A percentile compares a stretch with the other conserved stretches of the same genome.
These are phyloP conservation scores for Argyrosomus regius DNA, from an alignment of 2,797 vertebrate species.

Conservation along the genomic window DNA sequence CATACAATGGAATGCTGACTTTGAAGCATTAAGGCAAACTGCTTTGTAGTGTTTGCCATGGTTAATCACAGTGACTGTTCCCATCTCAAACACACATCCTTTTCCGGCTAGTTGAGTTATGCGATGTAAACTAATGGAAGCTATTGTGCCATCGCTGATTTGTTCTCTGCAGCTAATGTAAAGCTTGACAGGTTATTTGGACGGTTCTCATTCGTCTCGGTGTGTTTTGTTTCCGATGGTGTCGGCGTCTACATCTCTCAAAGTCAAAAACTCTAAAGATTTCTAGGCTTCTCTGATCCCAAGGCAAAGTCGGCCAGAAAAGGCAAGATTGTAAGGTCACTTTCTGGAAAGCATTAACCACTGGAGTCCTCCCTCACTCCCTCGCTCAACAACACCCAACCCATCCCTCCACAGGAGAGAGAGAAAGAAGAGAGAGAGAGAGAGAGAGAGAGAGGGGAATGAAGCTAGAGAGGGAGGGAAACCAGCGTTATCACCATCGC, in stretches of 20 bases:
- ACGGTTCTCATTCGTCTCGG: constrained; percentile 1
- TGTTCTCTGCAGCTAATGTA: neutral
- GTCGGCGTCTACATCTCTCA: constrained; percentile 12
- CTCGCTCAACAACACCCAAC: neutral
- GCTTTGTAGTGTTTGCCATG: constrained; percentile 51
- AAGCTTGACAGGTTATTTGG: constrained; percentile 22
- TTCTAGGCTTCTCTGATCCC: constrained; percentile 46
- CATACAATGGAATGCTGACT: constrained; percentile 47
- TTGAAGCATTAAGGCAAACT: constrained; percentile 44
- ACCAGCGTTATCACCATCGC: constrained; percentile 67
- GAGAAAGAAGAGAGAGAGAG: constrained; percentile 17
- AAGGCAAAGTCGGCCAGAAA: constrained; percentile 55
- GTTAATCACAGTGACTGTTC: constrained; percentile 43
- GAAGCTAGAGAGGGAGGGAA: constrained; percentile 18
- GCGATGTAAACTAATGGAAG: constrained; percentile 6
- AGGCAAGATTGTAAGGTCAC: constrained; percentile 53
- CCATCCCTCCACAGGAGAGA: neutral
- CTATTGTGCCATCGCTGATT: neutral
- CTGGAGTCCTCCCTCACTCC: neutral
- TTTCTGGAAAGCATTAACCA: constrained; percentile 76
- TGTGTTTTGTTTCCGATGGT: constrained; percentile 33
- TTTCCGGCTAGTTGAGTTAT: constrained; percentile 19
- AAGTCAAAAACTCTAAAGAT: constrained; percentile 44
- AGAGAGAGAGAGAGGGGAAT: neutral
- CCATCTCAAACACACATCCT: constrained; percentile 18